Evolutionary conservation across 2,113 vertebrate species (phyloP).

Genomic region (Ctenodactylus gundi): DNA sequence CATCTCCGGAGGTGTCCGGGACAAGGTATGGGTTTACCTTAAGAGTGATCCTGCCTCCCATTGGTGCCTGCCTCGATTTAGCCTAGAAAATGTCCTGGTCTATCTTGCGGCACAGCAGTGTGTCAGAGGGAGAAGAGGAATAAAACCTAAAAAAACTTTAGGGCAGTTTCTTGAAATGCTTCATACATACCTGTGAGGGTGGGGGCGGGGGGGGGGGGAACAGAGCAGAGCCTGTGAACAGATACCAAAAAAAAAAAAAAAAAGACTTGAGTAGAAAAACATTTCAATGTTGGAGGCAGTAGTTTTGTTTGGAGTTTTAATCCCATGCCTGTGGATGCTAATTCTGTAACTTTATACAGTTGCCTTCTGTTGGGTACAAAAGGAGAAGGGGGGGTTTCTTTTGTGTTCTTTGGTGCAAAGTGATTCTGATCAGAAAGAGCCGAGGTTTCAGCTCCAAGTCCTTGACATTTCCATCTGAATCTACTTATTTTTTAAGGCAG

Average conservation of each 20-base stretch:
- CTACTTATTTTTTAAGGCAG: slow-evolving; percentile 77
- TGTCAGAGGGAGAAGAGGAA: not conserved
- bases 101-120: not conserved
- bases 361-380: slow-evolving; percentile 79
- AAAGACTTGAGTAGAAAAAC: slow-evolving; percentile 69
- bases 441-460: slow-evolving; percentile 79
- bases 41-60: not conserved
- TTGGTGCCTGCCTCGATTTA: not conserved
- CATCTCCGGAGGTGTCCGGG: not conserved
- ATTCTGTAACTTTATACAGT: slow-evolving; percentile 92
- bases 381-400: slow-evolving; percentile 71
- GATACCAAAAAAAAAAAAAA: slow-evolving; percentile 56
- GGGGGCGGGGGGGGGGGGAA: too few relatives aligned
- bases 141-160: not conserved
- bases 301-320: slow-evolving; percentile 79
- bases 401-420: slow-evolving; percentile 81
- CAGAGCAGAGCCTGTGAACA: slow-evolving; percentile 35
- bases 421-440: slow-evolving; percentile 81
- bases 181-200: slow-evolving; percentile 56
- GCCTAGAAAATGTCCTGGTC: not conserved
- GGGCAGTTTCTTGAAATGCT: slow-evolving; percentile 41
- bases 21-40: not conserved
- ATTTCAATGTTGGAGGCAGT: slow-evolving; percentile 64
- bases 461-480: slow-evolving; percentile 89
- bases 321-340: slow-evolving; percentile 88